phyloP scores from a whole-genome alignment of 2,888 invertebrate species.

The Sialis fuliginosa region DNA sequence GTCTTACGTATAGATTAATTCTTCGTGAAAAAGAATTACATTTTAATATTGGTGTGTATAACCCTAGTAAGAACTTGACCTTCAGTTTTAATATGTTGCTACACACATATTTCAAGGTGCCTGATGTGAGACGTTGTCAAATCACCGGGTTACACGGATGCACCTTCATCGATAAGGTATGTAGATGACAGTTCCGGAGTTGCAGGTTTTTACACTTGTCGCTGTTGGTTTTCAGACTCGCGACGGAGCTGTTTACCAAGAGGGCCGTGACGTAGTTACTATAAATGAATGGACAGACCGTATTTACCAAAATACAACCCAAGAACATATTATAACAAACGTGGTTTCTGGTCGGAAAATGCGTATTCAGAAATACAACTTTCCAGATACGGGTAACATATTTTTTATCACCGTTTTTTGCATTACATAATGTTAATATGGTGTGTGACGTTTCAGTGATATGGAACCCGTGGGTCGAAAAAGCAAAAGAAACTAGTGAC shows the following conservation, averaged over 20 bases:
- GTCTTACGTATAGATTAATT: constrained; percentile 81
- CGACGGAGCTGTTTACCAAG: constrained; percentile 72
- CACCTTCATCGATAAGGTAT: constrained; percentile 47
- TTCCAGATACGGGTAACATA: constrained; percentile 67
- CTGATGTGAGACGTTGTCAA: constrained; percentile 80
- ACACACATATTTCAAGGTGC: constrained; percentile 92
- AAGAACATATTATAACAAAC: constrained; percentile 83
- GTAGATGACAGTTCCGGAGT: constrained; percentile 1
- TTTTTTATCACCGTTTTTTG: too few relatives aligned
- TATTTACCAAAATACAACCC: constrained; percentile 83
- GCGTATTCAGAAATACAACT: constrained; percentile 85
- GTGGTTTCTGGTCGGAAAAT: constrained; percentile 83
- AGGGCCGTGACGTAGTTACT: constrained; percentile 77
- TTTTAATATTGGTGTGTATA: constrained; percentile 84
- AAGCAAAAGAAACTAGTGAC: constrained; percentile 81
- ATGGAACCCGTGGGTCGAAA: constrained; percentile 95
- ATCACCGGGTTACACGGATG: constrained; percentile 82
- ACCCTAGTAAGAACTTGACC: constrained; percentile 80
- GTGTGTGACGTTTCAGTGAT: constrained; percentile 38
- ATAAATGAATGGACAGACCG: constrained; percentile 87
- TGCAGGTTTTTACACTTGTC: not conserved
- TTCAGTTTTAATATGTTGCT: constrained; percentile 83
- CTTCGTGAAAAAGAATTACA: constrained; percentile 81
- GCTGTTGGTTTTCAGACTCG: constrained; percentile 39
- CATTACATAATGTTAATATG: not conserved